Base-by-base conservation (phyloP, 2,113 vertebrate species). In the Thryonomys swinderianus region DNA sequence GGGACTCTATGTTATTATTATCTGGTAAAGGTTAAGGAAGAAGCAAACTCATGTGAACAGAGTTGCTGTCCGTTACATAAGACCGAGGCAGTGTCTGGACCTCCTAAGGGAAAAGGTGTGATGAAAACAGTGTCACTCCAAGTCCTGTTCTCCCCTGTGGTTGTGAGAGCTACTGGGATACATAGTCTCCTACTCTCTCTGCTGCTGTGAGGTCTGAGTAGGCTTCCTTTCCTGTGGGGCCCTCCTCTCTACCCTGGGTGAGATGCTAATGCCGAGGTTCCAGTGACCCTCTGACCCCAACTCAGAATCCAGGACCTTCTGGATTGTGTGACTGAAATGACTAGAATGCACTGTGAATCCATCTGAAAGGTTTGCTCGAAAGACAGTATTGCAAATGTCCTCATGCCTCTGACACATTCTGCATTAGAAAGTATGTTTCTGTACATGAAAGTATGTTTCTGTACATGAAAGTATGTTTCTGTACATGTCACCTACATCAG, bases 21-120 rank as follows among this genome's bases (percentile, higher is more conserved):
- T 48, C 73, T 79, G 32, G 53, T 32, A 53, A 45, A 55, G 32
- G 16, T 82, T 48, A 88, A 23, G 42, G 83, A 80, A 4, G 85
- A 95, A 94, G 66, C 71, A 95, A 78, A 90, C 83, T 12, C 45
- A 3, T 45, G 9, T 48, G 78, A 94, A 88, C 73, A 92, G 64
- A 93, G 95, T 97, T 96, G 91, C 96, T 91, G 32, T 93, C 82
- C 64, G 0, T 97, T 97, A 96, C 93, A 27, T 96, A 96, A 97
- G 96, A 93, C 81, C 25, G 20, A 71, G 80, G n/a, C 20, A n/a
- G 55, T 64, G 37, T 95, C 78, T 37, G 42, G 53, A n/a, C 84
- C 85, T 92, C 79, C 94, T 94, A 59, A n/a, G 53, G 86, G 94
- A 42, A 89, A 42, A 71, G 71, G 18, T 83, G 73, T 86, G 88